Evolutionary conservation across 2,888 invertebrate genomes (phyloP).

Genomic region (Ormyrus rosae): DNA sequence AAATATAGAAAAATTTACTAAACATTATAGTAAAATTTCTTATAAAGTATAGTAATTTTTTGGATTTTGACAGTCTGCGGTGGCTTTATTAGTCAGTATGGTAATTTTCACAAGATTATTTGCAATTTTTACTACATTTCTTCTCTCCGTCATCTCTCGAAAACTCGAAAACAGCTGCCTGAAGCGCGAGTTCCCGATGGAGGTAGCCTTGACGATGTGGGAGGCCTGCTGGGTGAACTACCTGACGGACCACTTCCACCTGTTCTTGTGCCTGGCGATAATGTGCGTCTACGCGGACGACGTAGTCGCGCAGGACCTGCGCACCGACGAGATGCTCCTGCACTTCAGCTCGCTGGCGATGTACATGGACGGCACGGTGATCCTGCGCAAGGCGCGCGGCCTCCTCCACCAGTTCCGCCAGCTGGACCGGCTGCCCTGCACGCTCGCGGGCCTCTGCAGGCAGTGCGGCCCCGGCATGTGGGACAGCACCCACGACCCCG

Average conservation of each 20-base stretch:
- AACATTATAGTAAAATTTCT: no score
- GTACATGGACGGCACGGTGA: constrained; percentile 97
- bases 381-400: constrained; percentile 93
- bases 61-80: no score
- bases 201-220: constrained; percentile 94
- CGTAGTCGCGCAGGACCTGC: constrained; percentile 92
- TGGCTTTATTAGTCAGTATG: no score
- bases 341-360: constrained; percentile 97
- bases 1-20: no score
- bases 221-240: constrained; percentile 98
- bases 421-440: constrained; percentile 91
- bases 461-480: constrained; percentile 95
- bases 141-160: no score
- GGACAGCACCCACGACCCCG: constrained; percentile 94
- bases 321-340: constrained; percentile 95
- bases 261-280: constrained; percentile 95
- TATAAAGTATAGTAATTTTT: no score
- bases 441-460: constrained; percentile 90
- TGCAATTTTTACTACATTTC: no score
- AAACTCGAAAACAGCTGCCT: constrained; percentile 82
- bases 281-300: constrained; percentile 95
- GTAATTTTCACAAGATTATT: no score
- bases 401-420: constrained; percentile 94
- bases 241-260: constrained; percentile 96
- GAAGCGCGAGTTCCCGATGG: constrained; percentile 93